These are phyloP conservation scores for Catamblyrhynchus diadema DNA, from an alignment of 2,797 vertebrate species.

Conservation along the genomic window DNA sequence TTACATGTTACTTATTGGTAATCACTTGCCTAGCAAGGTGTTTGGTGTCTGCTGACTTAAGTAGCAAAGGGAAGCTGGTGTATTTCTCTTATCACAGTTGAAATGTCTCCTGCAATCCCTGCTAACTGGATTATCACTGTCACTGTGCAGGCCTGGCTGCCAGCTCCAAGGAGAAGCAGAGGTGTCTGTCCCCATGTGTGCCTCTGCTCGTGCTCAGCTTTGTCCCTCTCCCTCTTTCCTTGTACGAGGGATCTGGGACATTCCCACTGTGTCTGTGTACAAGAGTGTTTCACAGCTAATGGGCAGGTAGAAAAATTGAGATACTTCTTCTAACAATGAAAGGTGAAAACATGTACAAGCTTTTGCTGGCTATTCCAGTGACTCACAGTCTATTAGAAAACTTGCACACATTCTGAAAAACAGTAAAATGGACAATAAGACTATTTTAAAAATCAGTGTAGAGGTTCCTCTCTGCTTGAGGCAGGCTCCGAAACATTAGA, in stretches of 20 bases:
- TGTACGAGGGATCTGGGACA: neutral
- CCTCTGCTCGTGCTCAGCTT: neutral
- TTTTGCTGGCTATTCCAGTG: neutral
- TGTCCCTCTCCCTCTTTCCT: neutral
- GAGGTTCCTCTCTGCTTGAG: neutral
- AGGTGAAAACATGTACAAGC: neutral
- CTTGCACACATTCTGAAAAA: neutral
- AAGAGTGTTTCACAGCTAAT: neutral
- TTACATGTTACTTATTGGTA: conserved; percentile 36
- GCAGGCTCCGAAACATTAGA: neutral
- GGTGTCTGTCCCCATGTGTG: neutral
- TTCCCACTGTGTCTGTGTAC: neutral
- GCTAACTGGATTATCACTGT: conserved; percentile 37
- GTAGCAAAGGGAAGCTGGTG: neutral
- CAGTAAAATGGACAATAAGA: neutral
- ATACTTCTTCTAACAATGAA: neutral
- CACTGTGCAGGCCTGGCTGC: neutral
- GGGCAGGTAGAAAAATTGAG: neutral
- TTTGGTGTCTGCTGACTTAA: conserved; percentile 10
- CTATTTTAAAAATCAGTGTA: neutral
- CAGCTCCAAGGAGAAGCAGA: neutral
- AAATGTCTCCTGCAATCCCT: neutral
- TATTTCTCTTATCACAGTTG: conserved; percentile 7
- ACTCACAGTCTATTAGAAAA: neutral
- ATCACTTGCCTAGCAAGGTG: conserved; percentile 33